Conservation (phyloP, 2,888 invertebrate genomes). For the Cistogaster globosa region DNA sequence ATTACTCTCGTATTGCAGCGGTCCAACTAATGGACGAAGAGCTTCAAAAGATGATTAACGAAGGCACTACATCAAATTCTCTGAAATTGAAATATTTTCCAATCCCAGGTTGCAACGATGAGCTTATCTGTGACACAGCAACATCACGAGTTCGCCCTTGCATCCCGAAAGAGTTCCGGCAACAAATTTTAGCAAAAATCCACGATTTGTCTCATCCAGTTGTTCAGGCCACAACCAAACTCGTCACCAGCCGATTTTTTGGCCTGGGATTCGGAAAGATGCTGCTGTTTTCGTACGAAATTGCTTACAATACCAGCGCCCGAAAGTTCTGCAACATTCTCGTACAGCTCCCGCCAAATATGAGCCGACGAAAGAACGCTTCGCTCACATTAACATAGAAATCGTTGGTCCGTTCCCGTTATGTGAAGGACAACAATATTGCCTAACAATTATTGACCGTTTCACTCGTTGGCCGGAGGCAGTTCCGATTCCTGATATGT, state of each 20-base stretch:
- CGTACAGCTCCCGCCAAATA: background rate
- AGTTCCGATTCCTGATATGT: too few relatives aligned
- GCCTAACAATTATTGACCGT: too few relatives aligned
- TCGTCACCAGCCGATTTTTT: background rate
- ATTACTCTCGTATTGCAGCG: constrained; percentile 26
- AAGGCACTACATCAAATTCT: too few relatives aligned
- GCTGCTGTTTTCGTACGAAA: background rate
- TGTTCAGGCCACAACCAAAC: too few relatives aligned
- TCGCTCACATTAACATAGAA: too few relatives aligned
- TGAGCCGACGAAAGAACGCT: background rate
- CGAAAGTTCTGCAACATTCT: constrained; percentile 1
- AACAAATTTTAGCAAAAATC: background rate
- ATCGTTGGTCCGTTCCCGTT: too few relatives aligned
- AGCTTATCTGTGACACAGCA: background rate
- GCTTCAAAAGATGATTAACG: constrained; percentile 4
- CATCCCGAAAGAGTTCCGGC: background rate
- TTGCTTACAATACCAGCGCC: constrained; percentile 3
- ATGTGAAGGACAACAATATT: too few relatives aligned
- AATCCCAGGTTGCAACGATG: background rate
- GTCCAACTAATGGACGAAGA: constrained; percentile 24
- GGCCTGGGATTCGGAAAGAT: background rate
- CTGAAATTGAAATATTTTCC: background rate
- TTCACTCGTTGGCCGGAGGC: too few relatives aligned
- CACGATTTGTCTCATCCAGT: background rate
- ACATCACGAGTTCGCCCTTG: background rate